Base-by-base conservation (phyloP, 2,797 vertebrate species). In the Coreius guichenoti region DNA sequence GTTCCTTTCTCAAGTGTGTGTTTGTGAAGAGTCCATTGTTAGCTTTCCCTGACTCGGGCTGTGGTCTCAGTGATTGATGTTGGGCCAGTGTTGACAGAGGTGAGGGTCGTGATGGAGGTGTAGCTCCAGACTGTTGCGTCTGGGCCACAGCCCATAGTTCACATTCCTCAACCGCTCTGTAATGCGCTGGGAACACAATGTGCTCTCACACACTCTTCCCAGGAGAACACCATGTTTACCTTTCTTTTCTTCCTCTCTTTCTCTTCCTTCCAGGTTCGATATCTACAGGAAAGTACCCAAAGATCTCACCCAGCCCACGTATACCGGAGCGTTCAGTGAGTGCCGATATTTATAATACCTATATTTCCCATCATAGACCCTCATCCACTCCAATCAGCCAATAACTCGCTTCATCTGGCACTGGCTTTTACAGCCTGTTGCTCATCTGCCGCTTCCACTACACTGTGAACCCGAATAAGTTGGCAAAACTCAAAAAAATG, bases 281-380 rank as follows among this genome's bases (percentile, higher is more conserved):
- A 98, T 99, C 95, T 99, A 99, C 96, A 97, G 98, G 95, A 99
- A 99, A 95, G 98, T 99, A 89, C 98, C 98, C 92, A 99, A 99
- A 96, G 98, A 99, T 95, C 97, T 99, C 88, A 99, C 98, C 23
- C 98, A 99, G 95, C 98, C 98, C 86, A 99, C 98, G 3, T 99
- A 99, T 93, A 98, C 98, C 58, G 98, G 98, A 93, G 98, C 98
- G 84, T 97, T 98, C 91, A 99, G 98, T 99, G 94, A 99, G 98
- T 99, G 94, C 36, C 31, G n/a, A 4, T 16, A 1, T 81, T 82
- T 75, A 74, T 75, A 23, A 56, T 43, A 14, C 49, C 43, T 75
- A 82, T 75, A 82, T 88, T 81, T 87, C 89, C 80, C 89, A 80
- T 86, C 82, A 76, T 72, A 61, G 84, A 86, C 56, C 83, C 31